These are phyloP conservation scores for Raja brachyura DNA, from an alignment of 2,113 vertebrate genomes.

Conservation along the genomic window DNA sequence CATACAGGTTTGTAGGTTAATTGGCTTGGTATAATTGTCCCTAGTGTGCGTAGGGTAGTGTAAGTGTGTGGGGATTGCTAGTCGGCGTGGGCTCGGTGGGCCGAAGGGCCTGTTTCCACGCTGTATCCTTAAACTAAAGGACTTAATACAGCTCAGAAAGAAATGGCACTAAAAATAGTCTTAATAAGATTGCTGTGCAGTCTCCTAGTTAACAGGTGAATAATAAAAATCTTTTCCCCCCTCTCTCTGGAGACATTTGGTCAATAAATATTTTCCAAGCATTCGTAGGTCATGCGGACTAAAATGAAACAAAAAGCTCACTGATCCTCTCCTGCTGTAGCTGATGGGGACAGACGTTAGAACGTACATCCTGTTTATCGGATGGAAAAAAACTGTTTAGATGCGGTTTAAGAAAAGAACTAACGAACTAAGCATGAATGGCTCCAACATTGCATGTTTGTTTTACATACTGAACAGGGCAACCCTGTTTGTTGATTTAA, in stretches of 20 bases:
- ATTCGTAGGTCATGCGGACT: neutral
- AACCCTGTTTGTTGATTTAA: neutral
- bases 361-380: constrained; percentile 27
- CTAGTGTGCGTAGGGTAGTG: too few species aligned
- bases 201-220: neutral
- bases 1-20: too few species aligned
- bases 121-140: too few species aligned
- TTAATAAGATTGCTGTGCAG: neutral
- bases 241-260: neutral
- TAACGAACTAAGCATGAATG: too few species aligned
- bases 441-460: neutral
- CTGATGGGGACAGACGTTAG: neutral
- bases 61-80: too few species aligned
- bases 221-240: neutral
- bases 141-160: neutral
- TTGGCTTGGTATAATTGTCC: too few species aligned
- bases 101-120: too few species aligned
- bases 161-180: neutral
- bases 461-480: neutral
- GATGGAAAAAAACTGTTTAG: neutral
- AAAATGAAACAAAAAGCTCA: neutral
- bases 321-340: neutral
- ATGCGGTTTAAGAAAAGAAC: constrained; percentile 16
- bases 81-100: too few species aligned
- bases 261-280: neutral